Evolutionary conservation across 2,113 vertebrate species (phyloP).

Genomic region (Gadus chalcogrammus): DNA sequence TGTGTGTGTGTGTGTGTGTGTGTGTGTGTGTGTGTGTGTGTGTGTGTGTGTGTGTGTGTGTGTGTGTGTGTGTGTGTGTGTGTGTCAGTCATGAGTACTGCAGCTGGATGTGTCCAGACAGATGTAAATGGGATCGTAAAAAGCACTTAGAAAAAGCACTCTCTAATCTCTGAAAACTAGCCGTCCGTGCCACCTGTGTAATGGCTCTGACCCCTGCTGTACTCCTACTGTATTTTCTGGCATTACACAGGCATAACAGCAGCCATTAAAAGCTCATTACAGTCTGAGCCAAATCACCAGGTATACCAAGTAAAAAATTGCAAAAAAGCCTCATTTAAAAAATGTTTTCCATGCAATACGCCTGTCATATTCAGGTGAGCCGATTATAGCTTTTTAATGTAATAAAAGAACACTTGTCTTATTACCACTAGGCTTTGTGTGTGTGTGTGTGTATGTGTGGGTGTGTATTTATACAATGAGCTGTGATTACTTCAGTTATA

Average conservation of each 20-base stretch:
- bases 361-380: constrained; percentile 40
- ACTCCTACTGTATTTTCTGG: not conserved
- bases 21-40: too few relatives aligned
- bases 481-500: constrained; percentile 55
- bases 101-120: not conserved
- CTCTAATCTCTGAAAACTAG: not conserved
- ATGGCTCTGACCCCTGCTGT: not conserved
- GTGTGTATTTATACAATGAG: constrained; percentile 51
- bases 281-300: not conserved
- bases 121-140: not conserved
- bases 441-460: constrained; percentile 2
- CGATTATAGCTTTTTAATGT: constrained; percentile 44
- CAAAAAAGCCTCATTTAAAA: too few relatives aligned
- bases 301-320: too few relatives aligned
- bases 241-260: not conserved
- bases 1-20: too few relatives aligned
- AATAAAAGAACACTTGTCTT: constrained; percentile 29
- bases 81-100: not conserved
- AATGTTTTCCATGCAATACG: constrained; percentile 14
- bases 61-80: too few relatives aligned
- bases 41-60: too few relatives aligned
- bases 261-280: not conserved
- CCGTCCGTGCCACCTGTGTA: not conserved
- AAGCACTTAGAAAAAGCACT: not conserved
- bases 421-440: constrained; percentile 26